These are phyloP conservation scores for Corythoichthys haematopterus DNA, from an alignment of 2,113 vertebrate species.

Conservation along the genomic window DNA sequence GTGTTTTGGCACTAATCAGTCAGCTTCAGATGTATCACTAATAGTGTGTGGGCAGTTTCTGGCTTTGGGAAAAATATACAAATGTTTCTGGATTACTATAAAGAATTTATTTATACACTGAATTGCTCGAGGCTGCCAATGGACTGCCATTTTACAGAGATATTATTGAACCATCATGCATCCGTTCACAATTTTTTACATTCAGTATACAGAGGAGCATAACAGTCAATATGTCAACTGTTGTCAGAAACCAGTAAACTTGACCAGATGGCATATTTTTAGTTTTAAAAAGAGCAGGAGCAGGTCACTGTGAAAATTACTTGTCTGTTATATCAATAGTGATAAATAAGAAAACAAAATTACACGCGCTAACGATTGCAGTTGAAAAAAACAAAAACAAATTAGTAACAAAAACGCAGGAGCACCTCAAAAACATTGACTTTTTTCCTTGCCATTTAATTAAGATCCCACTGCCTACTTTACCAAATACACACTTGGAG, in stretches of 20 bases:
- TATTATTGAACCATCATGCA: constrained; percentile 30
- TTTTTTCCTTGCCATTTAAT: neutral
- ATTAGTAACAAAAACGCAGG: too few relatives aligned
- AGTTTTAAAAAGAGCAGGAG: neutral
- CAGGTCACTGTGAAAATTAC: neutral
- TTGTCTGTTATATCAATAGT: neutral
- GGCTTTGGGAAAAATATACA: neutral
- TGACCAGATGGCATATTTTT: neutral
- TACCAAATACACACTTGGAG: neutral
- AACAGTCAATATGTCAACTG: constrained; percentile 10
- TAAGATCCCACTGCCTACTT: neutral
- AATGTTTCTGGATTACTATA: neutral
- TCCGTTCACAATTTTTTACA: constrained; percentile 31
- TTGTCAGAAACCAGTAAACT: constrained; percentile 17
- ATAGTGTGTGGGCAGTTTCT: neutral
- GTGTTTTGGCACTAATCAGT: neutral
- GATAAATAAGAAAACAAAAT: neutral
- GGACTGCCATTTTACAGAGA: constrained; percentile 24
- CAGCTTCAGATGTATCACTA: neutral
- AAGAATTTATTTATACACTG: neutral
- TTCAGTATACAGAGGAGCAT: constrained; percentile 26
- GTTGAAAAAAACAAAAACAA: neutral
- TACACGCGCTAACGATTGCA: neutral
- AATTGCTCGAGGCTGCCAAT: neutral
- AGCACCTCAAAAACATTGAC: neutral